Percentiles rank a stretch among this genome's conserved stretches.
These are phyloP conservation scores for Drosophila bocki DNA, from an alignment of 1,140 invertebrate species.

Conservation along the genomic window DNA sequence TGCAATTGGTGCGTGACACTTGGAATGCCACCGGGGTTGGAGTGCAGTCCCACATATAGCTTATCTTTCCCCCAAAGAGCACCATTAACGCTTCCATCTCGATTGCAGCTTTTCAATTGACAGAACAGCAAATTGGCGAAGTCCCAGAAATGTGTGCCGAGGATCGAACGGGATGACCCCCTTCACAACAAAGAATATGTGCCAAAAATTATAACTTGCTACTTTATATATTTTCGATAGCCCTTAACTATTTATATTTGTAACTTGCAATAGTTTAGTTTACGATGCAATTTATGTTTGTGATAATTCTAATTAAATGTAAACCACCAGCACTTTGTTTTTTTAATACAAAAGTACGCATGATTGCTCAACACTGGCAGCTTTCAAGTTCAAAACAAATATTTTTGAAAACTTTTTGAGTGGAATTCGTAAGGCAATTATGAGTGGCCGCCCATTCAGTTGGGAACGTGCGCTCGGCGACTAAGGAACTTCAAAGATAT, in stretches of 20 bases:
- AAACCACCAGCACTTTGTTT: conserved; percentile 8
- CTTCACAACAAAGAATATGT: conserved; percentile 43
- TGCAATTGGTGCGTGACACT: conserved; percentile 38
- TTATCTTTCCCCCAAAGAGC: conserved; percentile 7
- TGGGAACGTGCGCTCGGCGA: conserved; percentile 40
- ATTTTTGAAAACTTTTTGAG: conserved; percentile 73
- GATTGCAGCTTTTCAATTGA: conserved; percentile 25
- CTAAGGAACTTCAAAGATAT: conserved; percentile 22
- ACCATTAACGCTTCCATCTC: conserved; percentile 2
- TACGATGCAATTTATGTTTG: conserved; percentile 68
- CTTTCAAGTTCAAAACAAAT: conserved; percentile 50
- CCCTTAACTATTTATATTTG: conserved; percentile 66
- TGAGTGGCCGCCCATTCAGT: conserved; percentile 38
- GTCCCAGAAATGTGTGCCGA: conserved; percentile 11
- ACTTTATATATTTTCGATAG: conserved; percentile 59
- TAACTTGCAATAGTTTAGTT: conserved; percentile 66
- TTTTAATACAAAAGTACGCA: conserved; percentile 6
- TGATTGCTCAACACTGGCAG: conserved; percentile 46
- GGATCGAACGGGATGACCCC: conserved; percentile 19
- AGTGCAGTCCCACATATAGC: conserved; percentile 9
- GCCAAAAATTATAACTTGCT: conserved; percentile 62
- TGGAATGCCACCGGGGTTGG: conserved; percentile 16
- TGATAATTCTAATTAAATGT: conserved; percentile 75
- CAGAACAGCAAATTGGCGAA: conserved; percentile 17
- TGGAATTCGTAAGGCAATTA: conserved; percentile 36